A percentile compares a stretch with the other conserved stretches of the same genome.
These are phyloP conservation scores for Toxotes chatareus DNA, from an alignment of 2,113 vertebrate genomes.

Conservation along the genomic window DNA sequence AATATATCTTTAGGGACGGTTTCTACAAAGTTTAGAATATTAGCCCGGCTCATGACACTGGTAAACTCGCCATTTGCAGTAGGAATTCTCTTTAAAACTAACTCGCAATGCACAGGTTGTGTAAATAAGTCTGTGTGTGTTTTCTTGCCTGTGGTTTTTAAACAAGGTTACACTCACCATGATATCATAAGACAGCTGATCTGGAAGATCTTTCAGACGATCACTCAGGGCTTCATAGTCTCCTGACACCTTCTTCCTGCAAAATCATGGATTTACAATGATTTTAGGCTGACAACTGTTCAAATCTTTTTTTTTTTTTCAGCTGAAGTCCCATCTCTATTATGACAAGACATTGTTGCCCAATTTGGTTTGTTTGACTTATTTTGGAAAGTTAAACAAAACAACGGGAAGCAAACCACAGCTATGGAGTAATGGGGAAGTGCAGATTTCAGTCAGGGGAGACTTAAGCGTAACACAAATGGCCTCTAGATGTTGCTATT, in stretches of 20 bases:
- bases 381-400: not conserved
- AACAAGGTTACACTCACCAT: conserved; percentile 87
- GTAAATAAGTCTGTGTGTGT: not conserved
- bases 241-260: conserved; percentile 92
- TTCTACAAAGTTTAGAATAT: not conserved
- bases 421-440: not conserved
- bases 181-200: conserved; percentile 93
- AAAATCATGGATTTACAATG: conserved; percentile 30
- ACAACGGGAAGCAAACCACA: conserved; percentile 12
- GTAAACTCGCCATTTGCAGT: not conserved
- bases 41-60: not conserved
- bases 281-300: not conserved
- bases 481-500: not conserved
- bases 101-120: not conserved
- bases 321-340: not conserved
- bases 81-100: not conserved
- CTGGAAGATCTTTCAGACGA: conserved; percentile 91
- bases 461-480: not conserved
- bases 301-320: not conserved
- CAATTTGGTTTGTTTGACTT: conserved; percentile 5
- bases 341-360: not conserved
- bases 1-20: not conserved
- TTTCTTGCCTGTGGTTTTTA: not conserved
- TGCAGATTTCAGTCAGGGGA: not conserved
- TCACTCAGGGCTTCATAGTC: conserved; percentile 93